Evolutionary conservation across 1,140 invertebrate genomes (phyloP).

Genomic region (Drosophila eugracilis): DNA sequence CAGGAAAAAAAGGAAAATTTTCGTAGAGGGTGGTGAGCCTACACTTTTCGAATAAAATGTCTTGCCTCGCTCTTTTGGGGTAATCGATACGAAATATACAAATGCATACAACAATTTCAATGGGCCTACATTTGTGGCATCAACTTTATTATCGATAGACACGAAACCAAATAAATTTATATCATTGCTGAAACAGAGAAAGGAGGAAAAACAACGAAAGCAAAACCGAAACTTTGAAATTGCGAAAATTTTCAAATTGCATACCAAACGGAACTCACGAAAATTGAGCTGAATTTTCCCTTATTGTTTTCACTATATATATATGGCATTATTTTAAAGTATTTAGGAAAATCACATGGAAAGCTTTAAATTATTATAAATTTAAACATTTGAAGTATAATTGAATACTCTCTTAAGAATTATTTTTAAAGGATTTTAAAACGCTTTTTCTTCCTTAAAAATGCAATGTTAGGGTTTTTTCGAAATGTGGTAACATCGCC

Average conservation of each 20-base stretch:
- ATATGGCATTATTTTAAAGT: slow-evolving; percentile 20
- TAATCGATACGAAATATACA: slow-evolving; percentile 72
- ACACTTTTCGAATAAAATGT: slow-evolving; percentile 76
- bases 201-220: slow-evolving; percentile 34
- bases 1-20: slow-evolving; percentile 9
- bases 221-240: slow-evolving; percentile 50
- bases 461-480: not conserved
- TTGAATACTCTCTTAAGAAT: not conserved
- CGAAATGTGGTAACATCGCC: slow-evolving; percentile 37
- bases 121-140: slow-evolving; percentile 58
- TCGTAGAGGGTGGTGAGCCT: slow-evolving; percentile 6
- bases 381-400: not conserved
- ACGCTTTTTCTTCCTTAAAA: no score
- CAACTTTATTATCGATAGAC: slow-evolving; percentile 52
- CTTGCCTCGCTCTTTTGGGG: slow-evolving; percentile 55
- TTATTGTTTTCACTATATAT: slow-evolving; percentile 38
- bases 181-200: slow-evolving; percentile 53
- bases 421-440: not conserved
- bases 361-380: not conserved
- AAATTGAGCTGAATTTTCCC: slow-evolving; percentile 50
- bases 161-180: slow-evolving; percentile 69
- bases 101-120: slow-evolving; percentile 67
- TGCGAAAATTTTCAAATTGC: slow-evolving; percentile 54
- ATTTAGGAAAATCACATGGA: slow-evolving; percentile 4
- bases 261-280: slow-evolving; percentile 49